Percentiles rank a stretch among this genome's conserved stretches.
These are phyloP conservation scores for Ochotona curzoniae DNA, from an alignment of 2,113 vertebrate genomes.

Conservation along the genomic window DNA sequence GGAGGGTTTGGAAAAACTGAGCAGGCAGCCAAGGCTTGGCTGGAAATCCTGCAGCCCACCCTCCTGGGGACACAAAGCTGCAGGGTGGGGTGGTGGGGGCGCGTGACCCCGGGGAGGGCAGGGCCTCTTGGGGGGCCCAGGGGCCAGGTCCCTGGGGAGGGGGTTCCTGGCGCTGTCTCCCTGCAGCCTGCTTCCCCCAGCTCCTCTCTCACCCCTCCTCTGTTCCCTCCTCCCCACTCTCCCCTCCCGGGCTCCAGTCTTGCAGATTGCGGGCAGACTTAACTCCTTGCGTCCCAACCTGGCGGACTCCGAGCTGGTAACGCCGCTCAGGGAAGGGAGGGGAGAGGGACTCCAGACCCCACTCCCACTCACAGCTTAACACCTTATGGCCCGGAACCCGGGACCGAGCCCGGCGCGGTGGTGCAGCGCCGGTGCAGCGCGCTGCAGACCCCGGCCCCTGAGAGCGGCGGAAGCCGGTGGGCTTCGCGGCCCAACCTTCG, in stretches of 20 bases:
- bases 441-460: not conserved
- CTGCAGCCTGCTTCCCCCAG: constrained; percentile 63
- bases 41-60: constrained; percentile 81
- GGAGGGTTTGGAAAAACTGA: constrained; percentile 85
- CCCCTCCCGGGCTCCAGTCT: constrained; percentile 48
- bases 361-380: constrained; percentile 64
- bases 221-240: not conserved
- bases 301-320: constrained; percentile 23
- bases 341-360: constrained; percentile 48
- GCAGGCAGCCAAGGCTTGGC: constrained; percentile 84
- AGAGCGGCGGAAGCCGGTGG: not conserved
- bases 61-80: constrained; percentile 84
- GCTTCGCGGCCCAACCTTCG: not conserved
- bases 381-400: constrained; percentile 20
- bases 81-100: constrained; percentile 50
- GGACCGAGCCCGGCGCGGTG: not conserved
- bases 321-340: not conserved
- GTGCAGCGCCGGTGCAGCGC: not conserved
- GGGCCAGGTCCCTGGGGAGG: constrained; percentile 68
- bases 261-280: constrained; percentile 77
- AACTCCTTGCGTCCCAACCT: constrained; percentile 56
- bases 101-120: constrained; percentile 63
- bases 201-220: not conserved
- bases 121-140: constrained; percentile 66
- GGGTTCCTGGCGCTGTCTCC: constrained; percentile 74